phyloP scores from a whole-genome alignment of 2,797 vertebrate genomes.

The Phaenicophaeus curvirostris region DNA sequence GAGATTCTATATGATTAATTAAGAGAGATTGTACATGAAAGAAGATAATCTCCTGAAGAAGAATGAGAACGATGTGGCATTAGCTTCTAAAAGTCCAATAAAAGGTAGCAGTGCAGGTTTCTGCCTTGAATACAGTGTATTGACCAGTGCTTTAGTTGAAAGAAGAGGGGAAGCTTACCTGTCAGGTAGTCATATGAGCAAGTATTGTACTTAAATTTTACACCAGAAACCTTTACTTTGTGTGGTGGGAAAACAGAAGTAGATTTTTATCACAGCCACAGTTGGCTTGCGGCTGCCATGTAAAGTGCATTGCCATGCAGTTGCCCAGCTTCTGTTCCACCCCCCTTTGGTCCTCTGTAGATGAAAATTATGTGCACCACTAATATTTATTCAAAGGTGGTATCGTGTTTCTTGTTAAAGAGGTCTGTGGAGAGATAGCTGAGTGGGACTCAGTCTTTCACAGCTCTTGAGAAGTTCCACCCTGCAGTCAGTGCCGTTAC shows the following conservation, averaged over 20 bases:
- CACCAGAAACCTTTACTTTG: not conserved
- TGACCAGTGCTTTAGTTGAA: not conserved
- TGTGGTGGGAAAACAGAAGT: not conserved
- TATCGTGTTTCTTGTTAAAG: not conserved
- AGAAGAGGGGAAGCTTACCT: not conserved
- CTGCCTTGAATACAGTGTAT: not conserved
- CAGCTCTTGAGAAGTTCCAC: not conserved
- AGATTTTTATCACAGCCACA: not conserved
- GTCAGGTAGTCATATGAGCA: not conserved
- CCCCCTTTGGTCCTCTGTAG: not conserved
- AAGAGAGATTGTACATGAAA: not conserved
- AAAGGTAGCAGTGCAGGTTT: not conserved
- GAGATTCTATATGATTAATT: not conserved
- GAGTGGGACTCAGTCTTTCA: not conserved
- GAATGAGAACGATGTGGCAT: not conserved
- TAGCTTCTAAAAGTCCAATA: not conserved
- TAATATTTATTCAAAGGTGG: not conserved
- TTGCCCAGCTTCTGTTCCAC: not conserved
- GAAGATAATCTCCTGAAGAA: not conserved
- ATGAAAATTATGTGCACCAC: not conserved
- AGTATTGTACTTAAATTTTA: not conserved
- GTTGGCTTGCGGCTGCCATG: not conserved
- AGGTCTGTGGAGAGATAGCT: not conserved
- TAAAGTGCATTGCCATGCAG: not conserved
- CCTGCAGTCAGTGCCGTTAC: not conserved